Conservation (phyloP, 2,113 vertebrate genomes). For the Rynchops niger region DNA sequence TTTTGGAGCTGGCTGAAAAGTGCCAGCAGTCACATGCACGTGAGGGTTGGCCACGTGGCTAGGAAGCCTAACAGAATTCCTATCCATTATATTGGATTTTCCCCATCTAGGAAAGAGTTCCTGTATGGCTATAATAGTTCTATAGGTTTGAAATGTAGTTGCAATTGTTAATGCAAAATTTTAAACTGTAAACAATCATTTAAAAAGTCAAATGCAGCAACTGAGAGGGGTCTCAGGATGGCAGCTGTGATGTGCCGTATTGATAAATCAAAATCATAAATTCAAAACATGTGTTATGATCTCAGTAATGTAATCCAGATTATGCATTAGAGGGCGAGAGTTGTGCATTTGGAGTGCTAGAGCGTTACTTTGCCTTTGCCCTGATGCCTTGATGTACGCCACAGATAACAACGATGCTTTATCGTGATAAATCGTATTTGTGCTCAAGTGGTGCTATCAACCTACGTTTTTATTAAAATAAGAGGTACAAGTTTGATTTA, state of each 20-base stretch:
- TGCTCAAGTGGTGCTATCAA: background rate
- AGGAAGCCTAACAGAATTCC: background rate
- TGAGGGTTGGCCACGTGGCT: background rate
- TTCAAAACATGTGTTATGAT: background rate
- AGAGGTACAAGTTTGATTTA: conserved; percentile 3
- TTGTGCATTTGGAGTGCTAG: background rate
- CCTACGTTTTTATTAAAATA: conserved; percentile 34
- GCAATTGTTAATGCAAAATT: background rate
- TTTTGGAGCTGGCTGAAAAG: background rate
- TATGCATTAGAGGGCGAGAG: background rate
- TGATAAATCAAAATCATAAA: conserved; percentile 38
- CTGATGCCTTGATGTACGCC: background rate
- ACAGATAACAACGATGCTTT: background rate
- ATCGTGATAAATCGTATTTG: background rate
- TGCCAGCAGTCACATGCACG: background rate
- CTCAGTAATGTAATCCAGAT: conserved; percentile 37
- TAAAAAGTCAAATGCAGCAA: conserved; percentile 13
- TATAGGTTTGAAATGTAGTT: background rate
- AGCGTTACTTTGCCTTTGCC: conserved; percentile 12
- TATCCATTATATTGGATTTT: background rate
- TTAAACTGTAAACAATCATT: background rate
- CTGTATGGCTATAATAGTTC: background rate
- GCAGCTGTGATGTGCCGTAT: conserved; percentile 9
- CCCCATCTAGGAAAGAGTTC: background rate
- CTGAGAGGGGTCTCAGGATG: background rate